Conservation (phyloP, 2,888 invertebrate genomes). For the Eristalis arbustorum region DNA sequence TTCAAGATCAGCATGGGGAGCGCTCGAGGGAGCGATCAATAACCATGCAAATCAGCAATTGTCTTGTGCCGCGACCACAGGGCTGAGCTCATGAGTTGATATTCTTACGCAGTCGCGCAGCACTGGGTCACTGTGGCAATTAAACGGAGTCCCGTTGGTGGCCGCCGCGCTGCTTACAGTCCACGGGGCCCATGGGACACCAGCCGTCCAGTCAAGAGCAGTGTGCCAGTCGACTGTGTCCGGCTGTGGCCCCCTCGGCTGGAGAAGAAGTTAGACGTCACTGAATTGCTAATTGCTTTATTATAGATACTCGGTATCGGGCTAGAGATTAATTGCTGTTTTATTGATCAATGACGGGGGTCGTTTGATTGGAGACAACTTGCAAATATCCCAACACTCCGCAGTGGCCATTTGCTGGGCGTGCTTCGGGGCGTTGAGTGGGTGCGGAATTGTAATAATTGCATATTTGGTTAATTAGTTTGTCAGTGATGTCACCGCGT, state of each 20-base stretch:
- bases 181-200: constrained; percentile 11
- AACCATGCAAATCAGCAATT: constrained; percentile 26
- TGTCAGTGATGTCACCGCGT: constrained; percentile 55
- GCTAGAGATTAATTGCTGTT: constrained; percentile 62
- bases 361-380: constrained; percentile 45
- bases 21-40: constrained; percentile 5
- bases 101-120: constrained; percentile 18
- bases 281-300: constrained; percentile 49
- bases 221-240: background rate
- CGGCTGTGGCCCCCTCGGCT: background rate
- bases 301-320: constrained; percentile 28
- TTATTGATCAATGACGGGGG: constrained; percentile 61
- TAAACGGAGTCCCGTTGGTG: constrained; percentile 7
- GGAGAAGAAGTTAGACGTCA: constrained; percentile 42
- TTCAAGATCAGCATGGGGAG: constrained; percentile 11
- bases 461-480: constrained; percentile 16
- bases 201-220: constrained; percentile 1
- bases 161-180: background rate
- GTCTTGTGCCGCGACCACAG: constrained; percentile 22
- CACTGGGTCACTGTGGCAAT: constrained; percentile 62
- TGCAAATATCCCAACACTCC: constrained; percentile 17
- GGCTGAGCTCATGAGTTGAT: constrained; percentile 16
- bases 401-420: background rate
- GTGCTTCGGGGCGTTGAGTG: background rate
- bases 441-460: constrained; percentile 47